These are phyloP conservation scores for Dyspetes luteomarginatus DNA, from an alignment of 2,888 invertebrate genomes.

Conservation along the genomic window DNA sequence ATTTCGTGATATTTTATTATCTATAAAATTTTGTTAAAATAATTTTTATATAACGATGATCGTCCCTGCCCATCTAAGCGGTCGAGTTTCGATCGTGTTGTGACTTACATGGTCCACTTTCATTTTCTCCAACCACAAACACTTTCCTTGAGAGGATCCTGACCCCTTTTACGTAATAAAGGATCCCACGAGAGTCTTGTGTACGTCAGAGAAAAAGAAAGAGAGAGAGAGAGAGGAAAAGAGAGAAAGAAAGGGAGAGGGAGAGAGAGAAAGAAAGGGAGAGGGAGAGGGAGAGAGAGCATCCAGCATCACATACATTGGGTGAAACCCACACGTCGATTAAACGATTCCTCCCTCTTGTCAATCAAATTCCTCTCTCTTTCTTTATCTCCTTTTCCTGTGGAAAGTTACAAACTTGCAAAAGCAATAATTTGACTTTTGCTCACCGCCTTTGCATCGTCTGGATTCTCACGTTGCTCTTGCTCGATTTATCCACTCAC, in stretches of 20 bases:
- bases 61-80: background rate
- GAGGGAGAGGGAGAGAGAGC: no score
- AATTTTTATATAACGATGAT: slow-evolving; percentile 26
- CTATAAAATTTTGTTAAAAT: no score
- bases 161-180: slow-evolving; percentile 59
- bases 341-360: slow-evolving; percentile 31
- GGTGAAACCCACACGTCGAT: no score
- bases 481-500: background rate
- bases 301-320: no score
- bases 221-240: no score
- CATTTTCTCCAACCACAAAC: slow-evolving; percentile 54
- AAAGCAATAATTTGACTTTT: slow-evolving; percentile 24
- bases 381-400: slow-evolving; percentile 40
- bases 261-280: no score
- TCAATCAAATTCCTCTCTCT: slow-evolving; percentile 47
- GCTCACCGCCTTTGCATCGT: background rate
- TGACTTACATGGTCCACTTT: slow-evolving; percentile 50
- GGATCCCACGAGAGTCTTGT: slow-evolving; percentile 34
- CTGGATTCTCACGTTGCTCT: background rate
- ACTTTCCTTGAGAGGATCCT: slow-evolving; percentile 51
- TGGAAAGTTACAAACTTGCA: slow-evolving; percentile 69
- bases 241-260: no score
- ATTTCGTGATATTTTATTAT: slow-evolving; percentile 10
- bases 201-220: slow-evolving; percentile 23
- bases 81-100: slow-evolving; percentile 21